Evolutionary conservation across 2,888 invertebrate species (phyloP).

Genomic region (Leucoma salicis): DNA sequence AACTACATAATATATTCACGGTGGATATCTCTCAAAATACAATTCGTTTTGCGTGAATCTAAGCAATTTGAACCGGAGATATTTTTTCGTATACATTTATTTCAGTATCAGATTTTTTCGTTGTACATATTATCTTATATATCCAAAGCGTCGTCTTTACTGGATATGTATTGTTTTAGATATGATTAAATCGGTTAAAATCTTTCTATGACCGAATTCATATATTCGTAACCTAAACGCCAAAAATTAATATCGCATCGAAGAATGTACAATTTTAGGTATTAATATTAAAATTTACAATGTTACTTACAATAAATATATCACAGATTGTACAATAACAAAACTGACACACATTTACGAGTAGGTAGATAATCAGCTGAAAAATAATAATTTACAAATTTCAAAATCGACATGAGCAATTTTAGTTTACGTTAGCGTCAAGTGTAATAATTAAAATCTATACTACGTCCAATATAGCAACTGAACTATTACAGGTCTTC

Average conservation of each 20-base stretch:
- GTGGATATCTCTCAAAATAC: constrained; percentile 57
- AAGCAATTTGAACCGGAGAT: constrained; percentile 51
- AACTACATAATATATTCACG: constrained; percentile 58
- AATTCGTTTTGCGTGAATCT: constrained; percentile 52
- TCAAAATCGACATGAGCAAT: constrained; percentile 40
- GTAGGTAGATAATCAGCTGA: constrained; percentile 29
- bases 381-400: constrained; percentile 28
- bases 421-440: constrained; percentile 30
- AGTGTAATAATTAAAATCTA: constrained; percentile 63
- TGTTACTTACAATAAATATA: constrained; percentile 79
- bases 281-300: constrained; percentile 66
- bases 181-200: constrained; percentile 59
- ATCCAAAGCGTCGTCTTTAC: constrained; percentile 49
- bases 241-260: constrained; percentile 35
- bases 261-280: constrained; percentile 49
- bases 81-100: constrained; percentile 72
- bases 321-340: constrained; percentile 80
- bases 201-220: constrained; percentile 39
- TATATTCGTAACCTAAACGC: constrained; percentile 31
- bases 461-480: constrained; percentile 59
- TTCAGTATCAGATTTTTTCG: constrained; percentile 55
- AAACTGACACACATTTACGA: constrained; percentile 48
- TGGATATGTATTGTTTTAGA: constrained; percentile 76
- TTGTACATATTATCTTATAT: constrained; percentile 54
- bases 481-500: constrained; percentile 48